A percentile compares a stretch with the other conserved stretches of the same genome.
phyloP scores from a whole-genome alignment of 2,113 vertebrate species.

The Syngnathus typhle region DNA sequence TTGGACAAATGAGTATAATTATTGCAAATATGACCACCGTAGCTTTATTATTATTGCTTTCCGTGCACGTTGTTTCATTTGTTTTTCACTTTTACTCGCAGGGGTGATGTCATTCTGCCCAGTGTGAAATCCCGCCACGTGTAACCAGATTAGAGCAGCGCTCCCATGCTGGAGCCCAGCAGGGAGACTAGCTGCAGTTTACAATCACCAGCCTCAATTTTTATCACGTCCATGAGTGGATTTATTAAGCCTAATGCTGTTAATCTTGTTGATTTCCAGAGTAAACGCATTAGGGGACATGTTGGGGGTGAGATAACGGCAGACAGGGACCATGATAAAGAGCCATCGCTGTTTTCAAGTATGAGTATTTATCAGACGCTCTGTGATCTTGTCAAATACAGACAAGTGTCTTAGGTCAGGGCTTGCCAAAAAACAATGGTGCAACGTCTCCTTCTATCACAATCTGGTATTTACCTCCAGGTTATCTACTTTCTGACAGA shows the following conservation, averaged over 20 bases:
- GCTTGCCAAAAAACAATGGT: conserved; percentile 57
- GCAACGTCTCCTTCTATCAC: conserved; percentile 49
- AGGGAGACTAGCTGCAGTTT: conserved; percentile 36
- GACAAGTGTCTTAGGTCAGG: conserved; percentile 49
- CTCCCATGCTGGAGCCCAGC: conserved; percentile 43
- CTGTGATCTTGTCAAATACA: conserved; percentile 57
- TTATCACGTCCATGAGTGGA: conserved; percentile 51
- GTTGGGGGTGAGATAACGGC: conserved; percentile 38
- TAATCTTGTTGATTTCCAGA: conserved; percentile 57
- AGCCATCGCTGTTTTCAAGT: conserved; percentile 37
- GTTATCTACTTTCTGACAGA: conserved; percentile 46
- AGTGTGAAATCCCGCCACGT: conserved; percentile 36
- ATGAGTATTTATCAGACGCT: conserved; percentile 24
- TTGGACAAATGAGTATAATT: no score
- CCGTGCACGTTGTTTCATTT: conserved; percentile 29
- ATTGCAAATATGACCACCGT: neutral
- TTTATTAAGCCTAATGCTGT: conserved; percentile 54
- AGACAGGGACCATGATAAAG: conserved; percentile 18
- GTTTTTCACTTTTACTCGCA: conserved; percentile 40
- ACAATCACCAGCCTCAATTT: conserved; percentile 29
- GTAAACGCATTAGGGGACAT: conserved; percentile 58
- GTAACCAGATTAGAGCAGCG: conserved; percentile 52
- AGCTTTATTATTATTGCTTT: neutral
- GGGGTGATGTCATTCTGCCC: conserved; percentile 36
- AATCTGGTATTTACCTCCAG: conserved; percentile 46